Base-by-base conservation (phyloP, 2,113 vertebrate genomes). In the Neofelis nebulosa region DNA sequence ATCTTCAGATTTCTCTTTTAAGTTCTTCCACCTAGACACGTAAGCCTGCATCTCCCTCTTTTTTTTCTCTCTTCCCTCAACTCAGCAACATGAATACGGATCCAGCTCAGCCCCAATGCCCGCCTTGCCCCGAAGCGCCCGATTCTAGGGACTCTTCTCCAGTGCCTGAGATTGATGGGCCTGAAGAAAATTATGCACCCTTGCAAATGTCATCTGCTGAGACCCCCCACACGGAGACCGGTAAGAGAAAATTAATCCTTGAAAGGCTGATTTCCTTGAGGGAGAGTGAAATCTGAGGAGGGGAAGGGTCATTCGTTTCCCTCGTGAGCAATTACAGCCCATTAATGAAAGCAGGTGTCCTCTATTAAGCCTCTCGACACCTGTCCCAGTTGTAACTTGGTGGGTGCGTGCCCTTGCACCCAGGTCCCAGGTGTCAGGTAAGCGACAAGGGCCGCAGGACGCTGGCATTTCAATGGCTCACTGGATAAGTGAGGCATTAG, bases 161-260 rank as follows among this genome's bases (percentile, higher is more conserved):
- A 15, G 4, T 4, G 41, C 93, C 80, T 74, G 74, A 66, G 19
- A 21, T 63, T 50, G 79, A 36, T 18, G 76, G 12, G 41, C 21
- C 89, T 18, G 91, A 89, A 57, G 91, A 91, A 71, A 57, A 66
- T 14, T 33, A 80, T 0, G 57, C 74, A 23, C 48, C 84, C 55
- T 57, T 93, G 61, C 85, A 65, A 48, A n/a, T 31, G 18, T 38
- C 78, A 23, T 76, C 92, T 52, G 45, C 82, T 18, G 94, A 97
- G 94, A 33, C 6, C 5, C 38, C 27, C 63, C 12, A 25, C 33
- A 5, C 8, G 12, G 98, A 97, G 10, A 78, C 71, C 2, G 98
- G 98, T 98, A 97, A 97, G 97, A 41, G 87, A 87, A 23, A n/a
- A 1, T 29, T 8, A 66, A 41, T 81, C 27, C 25, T 78, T 6